Conservation (phyloP, 2,888 invertebrate species). For the Aethes cnicana region DNA sequence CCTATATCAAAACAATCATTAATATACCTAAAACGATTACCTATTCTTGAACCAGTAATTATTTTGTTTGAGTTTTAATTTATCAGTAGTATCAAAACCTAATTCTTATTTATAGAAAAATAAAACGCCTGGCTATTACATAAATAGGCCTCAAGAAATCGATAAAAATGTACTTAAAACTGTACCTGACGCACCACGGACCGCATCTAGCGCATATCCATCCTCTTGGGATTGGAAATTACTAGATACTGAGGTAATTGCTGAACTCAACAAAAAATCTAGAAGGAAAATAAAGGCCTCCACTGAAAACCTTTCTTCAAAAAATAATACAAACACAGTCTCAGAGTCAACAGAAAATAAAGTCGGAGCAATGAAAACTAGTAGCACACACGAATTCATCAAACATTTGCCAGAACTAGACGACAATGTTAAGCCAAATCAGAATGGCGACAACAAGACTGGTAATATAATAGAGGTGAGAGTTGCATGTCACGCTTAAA, state of each 20-base stretch:
- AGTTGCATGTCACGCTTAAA: conserved; percentile 53
- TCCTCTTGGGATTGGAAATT: conserved; percentile 88
- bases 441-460: conserved; percentile 40
- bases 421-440: conserved; percentile 46
- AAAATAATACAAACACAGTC: conserved; percentile 67
- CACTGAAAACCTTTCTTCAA: conserved; percentile 73
- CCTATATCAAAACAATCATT: too few relatives aligned
- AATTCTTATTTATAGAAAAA: conserved; percentile 85
- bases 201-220: conserved; percentile 86
- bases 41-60: too few relatives aligned
- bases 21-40: too few relatives aligned
- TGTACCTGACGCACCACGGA: conserved; percentile 91
- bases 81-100: too few relatives aligned
- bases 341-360: conserved; percentile 62
- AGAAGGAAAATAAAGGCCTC: conserved; percentile 66
- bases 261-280: conserved; percentile 68
- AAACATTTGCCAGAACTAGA: conserved; percentile 71
- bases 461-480: conserved; percentile 61
- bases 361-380: conserved; percentile 63
- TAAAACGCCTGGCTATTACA: conserved; percentile 90
- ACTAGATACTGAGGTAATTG: conserved; percentile 76
- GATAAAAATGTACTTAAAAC: conserved; percentile 87
- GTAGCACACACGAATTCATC: conserved; percentile 73
- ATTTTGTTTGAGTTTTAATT: too few relatives aligned
- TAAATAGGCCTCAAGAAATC: conserved; percentile 88